Conservation (phyloP, 2,797 vertebrate species). For the Xerus rutilus region DNA sequence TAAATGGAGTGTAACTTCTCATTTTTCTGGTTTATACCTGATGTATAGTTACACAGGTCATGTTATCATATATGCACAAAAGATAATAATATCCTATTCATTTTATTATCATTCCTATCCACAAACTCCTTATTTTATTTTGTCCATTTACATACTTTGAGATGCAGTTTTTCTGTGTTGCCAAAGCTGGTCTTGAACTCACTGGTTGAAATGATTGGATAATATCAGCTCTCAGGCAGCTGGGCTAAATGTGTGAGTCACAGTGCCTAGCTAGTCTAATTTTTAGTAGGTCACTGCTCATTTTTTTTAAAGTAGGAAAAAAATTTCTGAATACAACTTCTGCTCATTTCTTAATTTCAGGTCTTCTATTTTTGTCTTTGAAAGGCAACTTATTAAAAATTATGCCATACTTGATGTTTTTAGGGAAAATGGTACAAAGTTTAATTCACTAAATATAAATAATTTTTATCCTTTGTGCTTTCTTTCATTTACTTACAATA, state of each 20-base stretch:
- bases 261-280: too few relatives aligned
- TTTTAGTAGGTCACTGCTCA: too few relatives aligned
- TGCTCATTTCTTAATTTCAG: background rate
- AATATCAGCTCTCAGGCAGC: background rate
- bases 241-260: background rate
- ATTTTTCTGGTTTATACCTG: too few relatives aligned
- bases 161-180: background rate
- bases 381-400: background rate
- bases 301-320: background rate
- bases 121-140: too few relatives aligned
- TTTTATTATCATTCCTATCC: too few relatives aligned
- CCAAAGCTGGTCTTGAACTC: background rate
- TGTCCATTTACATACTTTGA: background rate
- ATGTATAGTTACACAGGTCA: too few relatives aligned
- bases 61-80: too few relatives aligned
- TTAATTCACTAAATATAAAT: background rate
- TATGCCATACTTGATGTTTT: background rate
- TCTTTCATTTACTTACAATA: background rate
- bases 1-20: too few relatives aligned
- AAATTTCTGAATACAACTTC: background rate
- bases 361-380: background rate
- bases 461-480: background rate
- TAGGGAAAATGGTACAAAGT: background rate
- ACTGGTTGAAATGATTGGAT: background rate
- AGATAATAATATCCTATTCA: too few relatives aligned